Conservation (phyloP, 2,888 invertebrate genomes). For the Apantesis nais region DNA sequence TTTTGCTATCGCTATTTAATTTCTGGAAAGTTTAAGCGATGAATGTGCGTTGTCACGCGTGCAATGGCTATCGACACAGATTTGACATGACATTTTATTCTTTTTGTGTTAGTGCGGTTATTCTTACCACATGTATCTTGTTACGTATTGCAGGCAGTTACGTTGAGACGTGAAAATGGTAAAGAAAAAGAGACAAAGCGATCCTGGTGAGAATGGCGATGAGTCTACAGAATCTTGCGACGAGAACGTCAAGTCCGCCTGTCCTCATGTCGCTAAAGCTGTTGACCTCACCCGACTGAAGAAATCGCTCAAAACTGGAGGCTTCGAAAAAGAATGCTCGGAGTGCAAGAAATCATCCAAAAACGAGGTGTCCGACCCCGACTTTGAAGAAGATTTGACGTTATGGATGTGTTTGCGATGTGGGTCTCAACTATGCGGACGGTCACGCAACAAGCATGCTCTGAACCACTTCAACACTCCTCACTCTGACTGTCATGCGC, state of each 20-base stretch:
- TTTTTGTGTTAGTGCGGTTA: constrained; percentile 81
- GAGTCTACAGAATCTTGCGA: constrained; percentile 91
- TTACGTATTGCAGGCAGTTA: constrained; percentile 80
- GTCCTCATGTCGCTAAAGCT: constrained; percentile 89
- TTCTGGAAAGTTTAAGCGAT: constrained; percentile 55
- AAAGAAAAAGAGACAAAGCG: constrained; percentile 90
- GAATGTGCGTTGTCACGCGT: constrained; percentile 85
- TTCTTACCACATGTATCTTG: constrained; percentile 83
- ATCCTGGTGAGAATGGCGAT: constrained; percentile 87
- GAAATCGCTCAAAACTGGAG: constrained; percentile 83
- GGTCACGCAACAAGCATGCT: constrained; percentile 89
- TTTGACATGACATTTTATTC: constrained; percentile 84
- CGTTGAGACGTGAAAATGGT: constrained; percentile 86
- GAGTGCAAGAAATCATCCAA: constrained; percentile 84
- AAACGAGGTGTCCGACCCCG: constrained; percentile 72
- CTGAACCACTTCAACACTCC: constrained; percentile 90
- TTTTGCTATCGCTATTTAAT: constrained; percentile 41
- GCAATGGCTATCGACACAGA: constrained; percentile 83
- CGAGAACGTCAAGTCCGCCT: constrained; percentile 87
- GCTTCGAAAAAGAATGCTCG: constrained; percentile 84
- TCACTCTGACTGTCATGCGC: constrained; percentile 90
- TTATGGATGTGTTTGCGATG: constrained; percentile 94
- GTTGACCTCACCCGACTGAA: constrained; percentile 87
- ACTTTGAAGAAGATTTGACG: constrained; percentile 81
- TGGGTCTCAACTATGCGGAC: constrained; percentile 91